Evolutionary conservation across 2,888 invertebrate species (phyloP).

Genomic region (Zygogramma bicolorata): DNA sequence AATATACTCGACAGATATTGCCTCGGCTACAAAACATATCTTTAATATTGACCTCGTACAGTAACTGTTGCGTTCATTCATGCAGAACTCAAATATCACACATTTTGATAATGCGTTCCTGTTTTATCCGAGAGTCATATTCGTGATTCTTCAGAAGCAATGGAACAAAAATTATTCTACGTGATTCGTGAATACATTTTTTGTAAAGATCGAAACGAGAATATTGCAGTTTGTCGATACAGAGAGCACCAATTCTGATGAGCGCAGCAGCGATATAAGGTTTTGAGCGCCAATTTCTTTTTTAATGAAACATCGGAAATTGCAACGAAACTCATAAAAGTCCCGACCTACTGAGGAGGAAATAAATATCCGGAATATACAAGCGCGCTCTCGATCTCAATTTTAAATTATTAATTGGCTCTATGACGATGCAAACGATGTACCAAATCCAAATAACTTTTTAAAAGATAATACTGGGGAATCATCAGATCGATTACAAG

Average conservation of each 20-base stretch:
- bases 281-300: not conserved
- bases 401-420: conserved; percentile 38
- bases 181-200: no score
- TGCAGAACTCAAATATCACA: no score
- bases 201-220: not conserved
- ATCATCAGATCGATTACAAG: no score
- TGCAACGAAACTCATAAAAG: conserved; percentile 27
- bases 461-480: no score
- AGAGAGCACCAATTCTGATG: not conserved
- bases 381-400: conserved; percentile 29
- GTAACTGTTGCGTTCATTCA: no score
- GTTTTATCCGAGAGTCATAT: no score
- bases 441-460: not conserved
- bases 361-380: conserved; percentile 40
- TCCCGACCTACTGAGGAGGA: conserved; percentile 17
- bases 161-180: no score
- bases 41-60: no score
- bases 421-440: conserved; percentile 25
- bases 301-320: conserved; percentile 41
- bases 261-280: not conserved
- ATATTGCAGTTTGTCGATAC: not conserved
- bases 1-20: no score
- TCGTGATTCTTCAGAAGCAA: no score
- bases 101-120: no score
- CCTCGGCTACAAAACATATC: no score